phyloP scores from a whole-genome alignment of 2,888 invertebrate species.

The Acholoe squamosa region DNA sequence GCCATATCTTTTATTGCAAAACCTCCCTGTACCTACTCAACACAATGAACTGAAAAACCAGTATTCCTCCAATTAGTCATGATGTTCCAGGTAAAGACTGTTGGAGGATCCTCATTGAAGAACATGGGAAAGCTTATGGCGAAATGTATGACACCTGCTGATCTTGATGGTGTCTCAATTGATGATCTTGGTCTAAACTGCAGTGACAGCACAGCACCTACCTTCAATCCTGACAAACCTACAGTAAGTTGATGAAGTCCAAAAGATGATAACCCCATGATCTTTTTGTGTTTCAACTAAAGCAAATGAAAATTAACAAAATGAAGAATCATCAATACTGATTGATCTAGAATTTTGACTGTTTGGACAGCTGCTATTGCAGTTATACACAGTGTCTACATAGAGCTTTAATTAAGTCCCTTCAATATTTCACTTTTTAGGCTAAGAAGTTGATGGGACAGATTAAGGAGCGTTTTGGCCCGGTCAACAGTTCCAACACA shows the following conservation, averaged over 20 bases:
- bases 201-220: neutral
- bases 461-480: neutral
- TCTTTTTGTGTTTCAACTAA: too few species aligned
- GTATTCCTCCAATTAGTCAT: too few species aligned
- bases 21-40: too few species aligned
- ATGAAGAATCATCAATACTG: too few species aligned
- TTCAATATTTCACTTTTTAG: neutral
- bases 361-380: too few species aligned
- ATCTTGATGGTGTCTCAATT: neutral
- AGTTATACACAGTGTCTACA: too few species aligned
- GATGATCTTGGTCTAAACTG: neutral
- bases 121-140: neutral
- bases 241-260: neutral
- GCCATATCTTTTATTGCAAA: too few species aligned
- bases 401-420: neutral
- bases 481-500: neutral
- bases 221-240: neutral
- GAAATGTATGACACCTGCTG: neutral
- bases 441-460: slow-evolving; percentile 20
- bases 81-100: neutral
- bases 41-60: too few species aligned
- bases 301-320: too few species aligned
- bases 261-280: too few species aligned
- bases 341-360: too few species aligned
- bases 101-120: neutral